phyloP scores from a whole-genome alignment of 2,888 invertebrate genomes.

The Cyrtodaria siliqua region DNA sequence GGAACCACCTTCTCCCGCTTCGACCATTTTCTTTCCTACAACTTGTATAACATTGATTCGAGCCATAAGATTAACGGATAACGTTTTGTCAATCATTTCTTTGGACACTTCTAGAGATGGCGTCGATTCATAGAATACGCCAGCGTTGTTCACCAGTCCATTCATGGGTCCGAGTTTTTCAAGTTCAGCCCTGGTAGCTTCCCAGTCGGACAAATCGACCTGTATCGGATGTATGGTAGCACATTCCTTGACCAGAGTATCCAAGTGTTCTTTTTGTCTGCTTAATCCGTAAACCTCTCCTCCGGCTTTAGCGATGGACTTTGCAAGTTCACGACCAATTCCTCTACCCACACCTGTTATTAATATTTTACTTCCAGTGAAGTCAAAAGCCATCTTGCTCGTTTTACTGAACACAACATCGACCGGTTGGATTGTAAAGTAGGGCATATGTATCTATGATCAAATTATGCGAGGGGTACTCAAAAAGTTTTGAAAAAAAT shows the following conservation, averaged over 20 bases:
- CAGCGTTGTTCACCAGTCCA: conserved; percentile 96
- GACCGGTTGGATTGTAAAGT: no score
- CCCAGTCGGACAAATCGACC: conserved; percentile 92
- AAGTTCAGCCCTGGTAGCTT: conserved; percentile 89
- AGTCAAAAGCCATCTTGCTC: conserved; percentile 55
- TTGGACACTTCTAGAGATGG: conserved; percentile 90
- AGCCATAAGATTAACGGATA: conserved; percentile 93
- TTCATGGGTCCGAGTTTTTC: conserved; percentile 90
- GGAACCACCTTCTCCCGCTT: conserved; percentile 90
- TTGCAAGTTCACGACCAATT: conserved; percentile 91
- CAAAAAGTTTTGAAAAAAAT: no score
- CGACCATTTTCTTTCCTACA: conserved; percentile 91
- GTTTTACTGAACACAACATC: no score
- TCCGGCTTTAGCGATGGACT: conserved; percentile 90
- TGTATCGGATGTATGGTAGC: conserved; percentile 86
- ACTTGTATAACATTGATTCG: conserved; percentile 92
- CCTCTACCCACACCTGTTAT: conserved; percentile 96
- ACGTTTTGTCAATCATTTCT: conserved; percentile 90
- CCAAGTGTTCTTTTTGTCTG: conserved; percentile 89
- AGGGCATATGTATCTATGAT: no score
- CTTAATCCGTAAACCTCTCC: conserved; percentile 93
- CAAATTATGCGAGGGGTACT: no score
- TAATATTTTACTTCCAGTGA: conserved; percentile 90
- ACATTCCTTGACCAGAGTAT: conserved; percentile 87
- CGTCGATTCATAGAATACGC: conserved; percentile 88